Evolutionary conservation across 2,888 invertebrate genomes (phyloP), one percentile per base, ranked within the genome.

Genomic region (Corbicula japonica): DNA sequence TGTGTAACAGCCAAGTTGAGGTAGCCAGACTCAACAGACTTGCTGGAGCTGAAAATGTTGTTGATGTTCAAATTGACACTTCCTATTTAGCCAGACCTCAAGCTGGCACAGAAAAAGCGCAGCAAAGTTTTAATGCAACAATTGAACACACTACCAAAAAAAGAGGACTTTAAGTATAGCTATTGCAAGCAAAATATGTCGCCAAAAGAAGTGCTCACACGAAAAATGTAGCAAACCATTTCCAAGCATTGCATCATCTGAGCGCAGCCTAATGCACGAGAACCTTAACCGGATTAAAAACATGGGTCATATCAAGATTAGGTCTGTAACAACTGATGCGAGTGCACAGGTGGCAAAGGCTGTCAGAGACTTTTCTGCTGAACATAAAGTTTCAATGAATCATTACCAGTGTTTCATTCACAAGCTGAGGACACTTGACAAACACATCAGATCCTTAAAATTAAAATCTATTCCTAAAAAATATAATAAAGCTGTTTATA

Each of bases 241-340:
- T 12, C 15, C 8, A 15, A 41, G 41, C 41, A 41, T 41, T 12
- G 15, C 15, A 41, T 15, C 8, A 8, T 15, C 41, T 12, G 41
- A 15, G 41, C 10, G 41, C 41, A 48, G 8, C 21, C 48, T 12
- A 48, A n/a, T 48, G 48, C 48, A n/a, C 21, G 48, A 48, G 21
- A 48, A 48, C 18, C 5, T 48, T n/a, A 5, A n/a, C 18, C 21
- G 18, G 21, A 48, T n/a, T 48, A 48, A 48, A 48, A 48, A 48
- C 8, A n/a, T 48, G 48, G 48, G 21, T 23, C 5, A 48, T n/a
- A 48, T 12, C 21, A 23, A 48, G 21, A 48, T 48, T n/a, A 48
- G 21, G 18, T 48, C 48, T 48, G 21, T 48, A n/a, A 48, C 48
- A 48, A 48, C 48, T n/a, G 48, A 48, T 48, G 48, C 48, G 21